Percentiles rank a stretch among this genome's conserved stretches.
Evolutionary conservation across 2,797 vertebrate genomes (phyloP).

Genomic region (Onychomys arenicola): DNA sequence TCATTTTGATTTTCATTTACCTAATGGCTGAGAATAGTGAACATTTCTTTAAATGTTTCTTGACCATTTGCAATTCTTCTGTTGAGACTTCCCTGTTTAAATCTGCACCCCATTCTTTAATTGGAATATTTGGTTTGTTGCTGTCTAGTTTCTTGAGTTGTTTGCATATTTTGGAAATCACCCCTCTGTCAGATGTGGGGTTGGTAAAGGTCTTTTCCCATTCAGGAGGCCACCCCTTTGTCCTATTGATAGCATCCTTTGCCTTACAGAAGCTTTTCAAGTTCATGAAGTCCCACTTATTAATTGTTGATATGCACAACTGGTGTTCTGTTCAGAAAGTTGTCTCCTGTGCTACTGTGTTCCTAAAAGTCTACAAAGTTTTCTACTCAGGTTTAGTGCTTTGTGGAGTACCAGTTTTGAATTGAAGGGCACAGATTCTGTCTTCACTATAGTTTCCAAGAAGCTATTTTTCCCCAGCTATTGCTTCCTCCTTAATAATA

Average conservation of each 20-base stretch:
- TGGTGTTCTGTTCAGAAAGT: background rate
- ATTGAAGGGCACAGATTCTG: background rate
- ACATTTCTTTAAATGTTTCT: background rate
- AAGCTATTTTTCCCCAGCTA: background rate
- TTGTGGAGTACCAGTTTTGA: background rate
- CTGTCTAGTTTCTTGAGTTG: background rate
- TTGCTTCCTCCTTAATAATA: background rate
- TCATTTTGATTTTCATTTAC: background rate
- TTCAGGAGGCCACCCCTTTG: background rate
- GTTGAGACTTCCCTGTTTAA: background rate
- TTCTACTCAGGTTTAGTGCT: background rate
- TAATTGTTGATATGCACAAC: background rate
- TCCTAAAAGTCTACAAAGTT: background rate
- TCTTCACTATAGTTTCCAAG: conserved; percentile 1
- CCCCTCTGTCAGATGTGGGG: background rate
- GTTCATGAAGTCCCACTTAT: background rate
- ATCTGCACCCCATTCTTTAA: background rate
- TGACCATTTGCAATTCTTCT: background rate
- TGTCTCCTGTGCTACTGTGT: background rate
- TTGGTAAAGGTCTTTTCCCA: background rate
- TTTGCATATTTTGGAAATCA: background rate
- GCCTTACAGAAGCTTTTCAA: background rate
- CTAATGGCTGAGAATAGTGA: background rate
- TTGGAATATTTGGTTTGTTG: background rate
- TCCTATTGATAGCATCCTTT: background rate